phyloP scores from a whole-genome alignment of 2,888 invertebrate genomes.

The Exocentrus adspersus region DNA sequence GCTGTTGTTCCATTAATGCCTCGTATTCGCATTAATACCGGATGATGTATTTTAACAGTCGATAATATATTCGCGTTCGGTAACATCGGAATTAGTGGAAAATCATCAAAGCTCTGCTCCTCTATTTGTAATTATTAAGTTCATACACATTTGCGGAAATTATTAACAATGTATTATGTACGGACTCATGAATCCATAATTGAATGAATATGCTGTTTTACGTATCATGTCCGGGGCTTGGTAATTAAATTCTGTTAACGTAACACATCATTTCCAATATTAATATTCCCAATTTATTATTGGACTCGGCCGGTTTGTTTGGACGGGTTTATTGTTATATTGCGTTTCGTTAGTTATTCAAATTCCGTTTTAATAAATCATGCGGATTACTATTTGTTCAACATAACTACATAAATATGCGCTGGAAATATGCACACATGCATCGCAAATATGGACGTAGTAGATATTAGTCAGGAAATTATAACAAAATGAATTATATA shows the following conservation, averaged over 20 bases:
- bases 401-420: neutral
- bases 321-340: constrained; percentile 6
- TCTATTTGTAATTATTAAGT: constrained; percentile 27
- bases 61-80: constrained; percentile 25
- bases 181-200: constrained; percentile 18
- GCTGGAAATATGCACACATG: neutral
- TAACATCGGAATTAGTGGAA: constrained; percentile 26
- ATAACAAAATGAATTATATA: too few species aligned
- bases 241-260: constrained; percentile 12
- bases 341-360: neutral
- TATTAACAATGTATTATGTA: constrained; percentile 21
- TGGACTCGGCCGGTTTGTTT: neutral
- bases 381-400: neutral
- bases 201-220: constrained; percentile 21
- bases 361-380: neutral
- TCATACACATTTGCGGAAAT: constrained; percentile 25
- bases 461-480: too few species aligned
- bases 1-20: constrained; percentile 13
- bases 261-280: constrained; percentile 9
- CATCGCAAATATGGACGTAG: neutral
- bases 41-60: constrained; percentile 36
- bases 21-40: constrained; percentile 39
- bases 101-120: constrained; percentile 25
- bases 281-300: constrained; percentile 9
- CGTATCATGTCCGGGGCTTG: constrained; percentile 1